phyloP scores from a whole-genome alignment of 2,888 invertebrate species.

The Tetranychus piercei region DNA sequence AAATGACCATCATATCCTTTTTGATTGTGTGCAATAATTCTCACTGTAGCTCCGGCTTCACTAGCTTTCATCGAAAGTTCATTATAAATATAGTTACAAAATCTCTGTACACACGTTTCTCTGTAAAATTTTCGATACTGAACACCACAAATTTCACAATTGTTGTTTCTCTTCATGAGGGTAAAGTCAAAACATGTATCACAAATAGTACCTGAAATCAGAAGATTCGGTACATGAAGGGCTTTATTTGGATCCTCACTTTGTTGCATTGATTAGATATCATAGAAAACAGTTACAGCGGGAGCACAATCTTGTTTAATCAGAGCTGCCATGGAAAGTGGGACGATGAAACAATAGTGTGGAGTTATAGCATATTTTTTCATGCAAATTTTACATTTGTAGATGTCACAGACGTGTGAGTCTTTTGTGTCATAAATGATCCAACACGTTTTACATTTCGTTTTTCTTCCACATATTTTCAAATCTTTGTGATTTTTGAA shows the following conservation, averaged over 20 bases:
- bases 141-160: background rate
- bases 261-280: constrained; percentile 12
- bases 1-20: constrained; percentile 14
- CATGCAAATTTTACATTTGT: constrained; percentile 9
- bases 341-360: constrained; percentile 13
- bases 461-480: no score
- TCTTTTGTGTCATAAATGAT: no score
- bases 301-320: background rate
- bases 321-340: background rate
- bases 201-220: background rate
- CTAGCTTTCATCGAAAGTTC: background rate
- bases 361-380: background rate
- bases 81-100: constrained; percentile 6
- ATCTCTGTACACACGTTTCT: background rate
- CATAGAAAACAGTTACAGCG: constrained; percentile 11
- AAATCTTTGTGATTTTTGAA: no score
- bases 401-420: background rate
- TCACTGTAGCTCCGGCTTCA: background rate
- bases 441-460: no score
- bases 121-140: background rate
- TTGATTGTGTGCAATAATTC: constrained; percentile 12
- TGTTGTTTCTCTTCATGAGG: background rate
- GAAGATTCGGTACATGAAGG: constrained; percentile 5
- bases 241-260: background rate
- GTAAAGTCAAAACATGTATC: constrained; percentile 4